Percentiles rank a stretch among this genome's conserved stretches.
Conservation (phyloP, 2,888 invertebrate genomes). For the Xanthorhoe spadicearia region DNA sequence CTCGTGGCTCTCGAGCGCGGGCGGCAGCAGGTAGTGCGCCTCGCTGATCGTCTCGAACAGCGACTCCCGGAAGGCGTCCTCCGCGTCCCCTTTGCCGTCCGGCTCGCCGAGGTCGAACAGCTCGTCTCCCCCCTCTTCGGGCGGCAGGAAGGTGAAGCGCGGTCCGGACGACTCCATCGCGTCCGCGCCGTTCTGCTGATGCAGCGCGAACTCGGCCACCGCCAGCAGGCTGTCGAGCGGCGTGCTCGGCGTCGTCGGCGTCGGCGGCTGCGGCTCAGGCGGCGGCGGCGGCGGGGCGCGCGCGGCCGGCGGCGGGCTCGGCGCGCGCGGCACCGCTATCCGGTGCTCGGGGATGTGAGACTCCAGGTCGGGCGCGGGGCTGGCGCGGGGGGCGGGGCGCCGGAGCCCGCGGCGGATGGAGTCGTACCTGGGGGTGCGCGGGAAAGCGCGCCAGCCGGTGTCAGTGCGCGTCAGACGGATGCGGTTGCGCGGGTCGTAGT, state of each 20-base stretch:
- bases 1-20: slow-evolving; percentile 77
- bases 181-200: slow-evolving; percentile 81
- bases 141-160: slow-evolving; percentile 67
- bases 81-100: slow-evolving; percentile 65
- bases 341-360: slow-evolving; percentile 86
- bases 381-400: slow-evolving; percentile 38
- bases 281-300: slow-evolving; percentile 55
- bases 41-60: slow-evolving; percentile 80
- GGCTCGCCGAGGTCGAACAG: slow-evolving; percentile 74
- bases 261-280: slow-evolving; percentile 46
- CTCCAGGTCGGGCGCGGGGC: slow-evolving; percentile 82
- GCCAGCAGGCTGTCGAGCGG: slow-evolving; percentile 87
- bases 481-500: slow-evolving; percentile 93
- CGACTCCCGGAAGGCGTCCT: slow-evolving; percentile 70
- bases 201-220: slow-evolving; percentile 87
- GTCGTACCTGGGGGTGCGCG: slow-evolving; percentile 88
- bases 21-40: slow-evolving; percentile 69
- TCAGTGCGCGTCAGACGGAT: slow-evolving; percentile 92
- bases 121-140: slow-evolving; percentile 70
- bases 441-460: slow-evolving; percentile 92
- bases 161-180: slow-evolving; percentile 56
- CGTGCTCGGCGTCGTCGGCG: slow-evolving; percentile 64
- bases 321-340: slow-evolving; percentile 79
- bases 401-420: slow-evolving; percentile 67
- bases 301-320: slow-evolving; percentile 60